These are phyloP conservation scores for Agrochola macilenta DNA, from an alignment of 2,888 invertebrate species.

Conservation along the genomic window DNA sequence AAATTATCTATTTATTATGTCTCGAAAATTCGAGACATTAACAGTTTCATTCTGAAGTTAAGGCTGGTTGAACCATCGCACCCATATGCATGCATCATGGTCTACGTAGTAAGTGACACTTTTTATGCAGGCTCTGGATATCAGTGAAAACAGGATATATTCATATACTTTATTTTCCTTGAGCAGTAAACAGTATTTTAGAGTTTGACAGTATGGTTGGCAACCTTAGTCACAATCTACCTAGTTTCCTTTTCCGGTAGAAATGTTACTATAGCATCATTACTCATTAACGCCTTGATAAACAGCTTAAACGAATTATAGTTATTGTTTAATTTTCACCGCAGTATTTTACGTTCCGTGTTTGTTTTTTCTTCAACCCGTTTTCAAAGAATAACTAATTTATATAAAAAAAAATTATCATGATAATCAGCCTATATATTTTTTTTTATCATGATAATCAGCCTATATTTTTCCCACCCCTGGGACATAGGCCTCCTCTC, in stretches of 20 bases:
- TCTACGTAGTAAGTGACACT: not conserved
- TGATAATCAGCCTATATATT: too few relatives aligned
- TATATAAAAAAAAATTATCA: too few relatives aligned
- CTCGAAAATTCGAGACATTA: not conserved
- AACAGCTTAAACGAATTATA: conserved; percentile 37
- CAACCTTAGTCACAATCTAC: not conserved
- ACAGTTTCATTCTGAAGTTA: not conserved
- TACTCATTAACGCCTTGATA: conserved; percentile 52
- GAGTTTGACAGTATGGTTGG: not conserved
- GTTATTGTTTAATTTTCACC: conserved; percentile 21
- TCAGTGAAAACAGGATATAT: not conserved
- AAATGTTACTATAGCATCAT: conserved; percentile 42
- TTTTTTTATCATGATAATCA: not conserved
- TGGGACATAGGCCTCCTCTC: too few relatives aligned
- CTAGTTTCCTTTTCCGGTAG: conserved; percentile 57
- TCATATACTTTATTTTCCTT: not conserved
- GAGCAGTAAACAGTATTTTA: not conserved
- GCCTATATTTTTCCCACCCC: too few relatives aligned
- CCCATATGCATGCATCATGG: not conserved
- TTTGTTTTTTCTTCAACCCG: not conserved
- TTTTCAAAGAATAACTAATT: not conserved
- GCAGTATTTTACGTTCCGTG: not conserved
- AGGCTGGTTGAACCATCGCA: not conserved
- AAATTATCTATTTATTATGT: not conserved
- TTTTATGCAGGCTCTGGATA: not conserved